Percentiles rank a stretch among this genome's conserved stretches.
Evolutionary conservation across 2,113 vertebrate genomes (phyloP).

Genomic region (Colaptes auratus): DNA sequence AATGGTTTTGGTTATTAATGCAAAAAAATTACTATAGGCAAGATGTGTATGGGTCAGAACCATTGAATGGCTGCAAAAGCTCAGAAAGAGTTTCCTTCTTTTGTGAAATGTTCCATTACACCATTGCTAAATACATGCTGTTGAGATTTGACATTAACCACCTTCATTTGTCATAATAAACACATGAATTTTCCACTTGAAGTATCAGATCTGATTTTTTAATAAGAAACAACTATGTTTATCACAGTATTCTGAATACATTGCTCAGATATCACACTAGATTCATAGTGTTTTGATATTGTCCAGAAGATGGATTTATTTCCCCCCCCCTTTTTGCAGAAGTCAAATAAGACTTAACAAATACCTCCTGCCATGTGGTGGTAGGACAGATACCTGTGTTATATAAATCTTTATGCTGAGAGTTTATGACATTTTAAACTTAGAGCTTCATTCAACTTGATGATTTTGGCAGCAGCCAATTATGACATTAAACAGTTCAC

Average conservation of each 20-base stretch:
- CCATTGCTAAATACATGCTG: slow-evolving; percentile 46
- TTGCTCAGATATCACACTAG: slow-evolving; percentile 68
- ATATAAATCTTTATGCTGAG: slow-evolving; percentile 80
- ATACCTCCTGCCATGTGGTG: slow-evolving; percentile 77
- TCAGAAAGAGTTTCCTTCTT: slow-evolving; percentile 31
- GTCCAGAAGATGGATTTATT: slow-evolving; percentile 87
- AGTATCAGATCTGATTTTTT: slow-evolving; percentile 72
- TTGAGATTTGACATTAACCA: slow-evolving; percentile 69
- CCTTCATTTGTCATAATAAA: slow-evolving; percentile 68
- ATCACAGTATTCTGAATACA: slow-evolving; percentile 79
- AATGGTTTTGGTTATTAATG: background rate
- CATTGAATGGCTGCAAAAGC: slow-evolving; percentile 13
- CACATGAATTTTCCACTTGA: slow-evolving; percentile 58
- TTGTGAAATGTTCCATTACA: slow-evolving; percentile 53
- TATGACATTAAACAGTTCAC: slow-evolving; percentile 82
- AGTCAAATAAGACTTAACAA: slow-evolving; percentile 88
- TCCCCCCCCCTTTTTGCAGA: slow-evolving; percentile 77
- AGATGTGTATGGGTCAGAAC: background rate
- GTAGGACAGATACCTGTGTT: slow-evolving; percentile 87
- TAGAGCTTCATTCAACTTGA: slow-evolving; percentile 76
- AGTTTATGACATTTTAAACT: slow-evolving; percentile 80
- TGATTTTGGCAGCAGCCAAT: slow-evolving; percentile 77
- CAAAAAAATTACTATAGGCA: slow-evolving; percentile 9
- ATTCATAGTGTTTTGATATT: slow-evolving; percentile 84
- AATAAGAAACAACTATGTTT: slow-evolving; percentile 80